Percentiles rank a stretch among this genome's conserved stretches.
These are phyloP conservation scores for Cosmia trapezina DNA, from an alignment of 2,888 invertebrate species.

Conservation along the genomic window DNA sequence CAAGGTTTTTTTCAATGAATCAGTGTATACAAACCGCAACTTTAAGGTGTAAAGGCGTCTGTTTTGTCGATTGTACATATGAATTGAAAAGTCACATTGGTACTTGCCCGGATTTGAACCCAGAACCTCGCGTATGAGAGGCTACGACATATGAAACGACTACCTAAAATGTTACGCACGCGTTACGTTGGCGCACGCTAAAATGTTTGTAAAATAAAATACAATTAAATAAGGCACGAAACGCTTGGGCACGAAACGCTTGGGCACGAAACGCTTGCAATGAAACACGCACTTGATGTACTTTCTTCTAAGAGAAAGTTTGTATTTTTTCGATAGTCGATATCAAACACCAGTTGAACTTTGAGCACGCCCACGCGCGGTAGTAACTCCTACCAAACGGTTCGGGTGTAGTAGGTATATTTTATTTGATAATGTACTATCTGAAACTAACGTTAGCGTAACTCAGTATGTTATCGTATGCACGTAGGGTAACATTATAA, in stretches of 20 bases:
- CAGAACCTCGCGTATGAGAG: no score
- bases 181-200: not conserved
- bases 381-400: conserved; percentile 20
- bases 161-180: not conserved
- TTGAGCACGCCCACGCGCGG: conserved; percentile 44
- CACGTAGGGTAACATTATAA: conserved; percentile 57
- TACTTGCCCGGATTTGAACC: no score
- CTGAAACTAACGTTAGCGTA: conserved; percentile 36
- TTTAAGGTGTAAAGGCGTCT: no score
- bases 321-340: conserved; percentile 23
- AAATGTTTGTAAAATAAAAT: not conserved
- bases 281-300: not conserved
- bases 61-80: no score
- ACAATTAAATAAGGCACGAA: not conserved
- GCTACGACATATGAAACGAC: no score
- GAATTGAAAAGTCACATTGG: no score
- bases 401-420: conserved; percentile 39
- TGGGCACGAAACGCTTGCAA: not conserved
- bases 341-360: conserved; percentile 58
- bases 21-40: no score
- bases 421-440: conserved; percentile 55
- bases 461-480: conserved; percentile 50
- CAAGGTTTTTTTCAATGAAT: no score
- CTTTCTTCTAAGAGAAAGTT: conserved; percentile 56
- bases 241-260: no score